Percentiles rank a stretch among this genome's conserved stretches.
Conservation (phyloP, 2,797 vertebrate species). For the Adrianichthys oophorus region DNA sequence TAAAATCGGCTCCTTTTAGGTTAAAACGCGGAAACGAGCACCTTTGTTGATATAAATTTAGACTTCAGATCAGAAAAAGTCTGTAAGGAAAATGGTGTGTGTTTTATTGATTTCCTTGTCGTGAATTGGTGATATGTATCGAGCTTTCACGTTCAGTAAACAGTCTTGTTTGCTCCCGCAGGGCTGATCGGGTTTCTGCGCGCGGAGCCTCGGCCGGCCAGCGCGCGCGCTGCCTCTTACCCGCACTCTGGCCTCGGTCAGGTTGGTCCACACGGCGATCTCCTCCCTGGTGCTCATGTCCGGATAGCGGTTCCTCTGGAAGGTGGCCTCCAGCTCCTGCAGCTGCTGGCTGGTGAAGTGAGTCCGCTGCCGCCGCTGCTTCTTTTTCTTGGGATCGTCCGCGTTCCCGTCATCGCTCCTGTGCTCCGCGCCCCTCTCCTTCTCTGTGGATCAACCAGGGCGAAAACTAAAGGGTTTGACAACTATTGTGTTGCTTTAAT, state of each 20-base stretch:
- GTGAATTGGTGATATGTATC: too few relatives aligned
- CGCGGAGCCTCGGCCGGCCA: background rate
- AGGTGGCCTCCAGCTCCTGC: constrained; percentile 97
- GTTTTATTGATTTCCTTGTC: too few relatives aligned
- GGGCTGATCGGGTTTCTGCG: too few relatives aligned
- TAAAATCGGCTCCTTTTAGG: too few relatives aligned
- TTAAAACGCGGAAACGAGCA: too few relatives aligned
- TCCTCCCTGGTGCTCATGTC: constrained; percentile 99
- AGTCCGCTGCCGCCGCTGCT: constrained; percentile 95
- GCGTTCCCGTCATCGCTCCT: constrained; percentile 86
- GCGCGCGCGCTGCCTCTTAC: constrained; percentile 72
- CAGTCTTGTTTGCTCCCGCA: too few relatives aligned
- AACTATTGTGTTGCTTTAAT: too few relatives aligned
- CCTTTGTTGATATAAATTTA: too few relatives aligned
- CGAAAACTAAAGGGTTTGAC: background rate
- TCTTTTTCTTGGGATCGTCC: constrained; percentile 95
- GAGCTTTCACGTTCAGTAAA: too few relatives aligned
- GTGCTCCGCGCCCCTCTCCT: constrained; percentile 86
- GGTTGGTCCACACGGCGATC: constrained; percentile 99
- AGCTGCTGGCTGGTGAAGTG: constrained; percentile 99
- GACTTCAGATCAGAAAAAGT: too few relatives aligned
- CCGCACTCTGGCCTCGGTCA: constrained; percentile 95
- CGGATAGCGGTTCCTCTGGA: constrained; percentile 98
- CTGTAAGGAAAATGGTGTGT: too few relatives aligned
- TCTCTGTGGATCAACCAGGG: constrained; percentile 76